These are phyloP conservation scores for Prorops nasuta DNA, from an alignment of 1,140 invertebrate species.

Conservation along the genomic window DNA sequence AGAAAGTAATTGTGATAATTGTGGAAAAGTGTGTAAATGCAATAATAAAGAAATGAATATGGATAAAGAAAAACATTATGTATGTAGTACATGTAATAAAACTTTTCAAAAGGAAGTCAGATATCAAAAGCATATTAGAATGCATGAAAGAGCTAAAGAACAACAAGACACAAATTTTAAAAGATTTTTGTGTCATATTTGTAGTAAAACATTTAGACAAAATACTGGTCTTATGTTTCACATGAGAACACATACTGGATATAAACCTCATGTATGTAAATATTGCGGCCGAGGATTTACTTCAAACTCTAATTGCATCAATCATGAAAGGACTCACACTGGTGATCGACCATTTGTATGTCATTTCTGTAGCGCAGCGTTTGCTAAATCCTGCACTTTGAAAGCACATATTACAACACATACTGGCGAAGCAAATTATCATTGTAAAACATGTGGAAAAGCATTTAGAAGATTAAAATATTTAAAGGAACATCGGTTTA, in stretches of 20 bases:
- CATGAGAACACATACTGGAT: conserved; percentile 69
- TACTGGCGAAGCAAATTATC: conserved; percentile 50
- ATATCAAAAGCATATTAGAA: conserved; percentile 48
- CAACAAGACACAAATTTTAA: conserved; percentile 41
- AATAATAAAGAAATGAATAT: conserved; percentile 10
- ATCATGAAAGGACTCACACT: conserved; percentile 63
- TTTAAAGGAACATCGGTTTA: conserved; percentile 59
- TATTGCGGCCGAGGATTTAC: conserved; percentile 69
- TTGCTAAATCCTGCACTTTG: conserved; percentile 51
- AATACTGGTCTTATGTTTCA: conserved; percentile 61
- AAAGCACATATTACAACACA: conserved; percentile 54
- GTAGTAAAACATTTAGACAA: conserved; percentile 47
- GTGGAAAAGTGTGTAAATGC: conserved; percentile 18
- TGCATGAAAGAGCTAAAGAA: conserved; percentile 43
- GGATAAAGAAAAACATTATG: conserved; percentile 62
- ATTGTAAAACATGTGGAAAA: conserved; percentile 57
- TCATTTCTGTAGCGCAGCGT: conserved; percentile 56
- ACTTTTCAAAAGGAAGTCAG: conserved; percentile 58
- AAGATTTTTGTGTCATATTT: conserved; percentile 47
- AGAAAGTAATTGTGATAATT: conserved; percentile 12
- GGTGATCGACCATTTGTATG: conserved; percentile 63
- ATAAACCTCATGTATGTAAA: conserved; percentile 70
- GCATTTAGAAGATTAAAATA: conserved; percentile 58
- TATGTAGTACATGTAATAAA: conserved; percentile 65
- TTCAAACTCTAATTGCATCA: conserved; percentile 51